phyloP scores from a whole-genome alignment of 2,888 invertebrate species.

The Epiperipatus broadwayi region DNA sequence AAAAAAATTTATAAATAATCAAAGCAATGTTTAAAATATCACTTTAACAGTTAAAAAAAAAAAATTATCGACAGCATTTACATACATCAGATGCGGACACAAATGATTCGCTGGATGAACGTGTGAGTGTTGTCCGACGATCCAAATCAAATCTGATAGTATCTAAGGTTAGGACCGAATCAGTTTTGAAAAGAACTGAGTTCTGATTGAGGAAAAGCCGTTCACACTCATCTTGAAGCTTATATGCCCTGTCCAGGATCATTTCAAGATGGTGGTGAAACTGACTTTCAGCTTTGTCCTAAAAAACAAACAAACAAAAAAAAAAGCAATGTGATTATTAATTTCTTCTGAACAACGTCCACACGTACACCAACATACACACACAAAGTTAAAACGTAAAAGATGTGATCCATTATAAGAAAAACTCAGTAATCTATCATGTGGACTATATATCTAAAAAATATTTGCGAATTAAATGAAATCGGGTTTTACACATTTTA shows the following conservation, averaged over 20 bases:
- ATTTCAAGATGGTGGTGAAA: constrained; percentile 61
- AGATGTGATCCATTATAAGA: too few relatives aligned
- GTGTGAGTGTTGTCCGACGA: constrained; percentile 34
- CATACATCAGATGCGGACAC: constrained; percentile 73
- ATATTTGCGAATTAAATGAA: too few relatives aligned
- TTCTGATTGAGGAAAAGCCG: constrained; percentile 19
- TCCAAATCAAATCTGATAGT: constrained; percentile 17
- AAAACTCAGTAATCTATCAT: too few relatives aligned
- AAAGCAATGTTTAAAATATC: not conserved
- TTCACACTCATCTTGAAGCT: constrained; percentile 50
- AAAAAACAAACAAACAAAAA: too few relatives aligned
- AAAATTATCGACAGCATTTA: constrained; percentile 19
- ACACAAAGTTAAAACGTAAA: too few relatives aligned
- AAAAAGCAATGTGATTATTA: too few relatives aligned
- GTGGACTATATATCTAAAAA: too few relatives aligned
- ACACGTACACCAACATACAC: too few relatives aligned
- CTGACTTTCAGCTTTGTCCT: constrained; percentile 53
- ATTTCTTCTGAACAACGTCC: too few relatives aligned
- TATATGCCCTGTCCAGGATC: constrained; percentile 59
- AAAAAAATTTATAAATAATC: too few relatives aligned
- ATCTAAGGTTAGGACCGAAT: constrained; percentile 27
- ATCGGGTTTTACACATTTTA: too few relatives aligned
- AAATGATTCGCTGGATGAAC: constrained; percentile 83
- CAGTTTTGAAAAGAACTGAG: constrained; percentile 62
- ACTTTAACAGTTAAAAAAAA: not conserved